phyloP scores from a whole-genome alignment of 2,888 invertebrate genomes.

The Nipponacmea schrenckii region DNA sequence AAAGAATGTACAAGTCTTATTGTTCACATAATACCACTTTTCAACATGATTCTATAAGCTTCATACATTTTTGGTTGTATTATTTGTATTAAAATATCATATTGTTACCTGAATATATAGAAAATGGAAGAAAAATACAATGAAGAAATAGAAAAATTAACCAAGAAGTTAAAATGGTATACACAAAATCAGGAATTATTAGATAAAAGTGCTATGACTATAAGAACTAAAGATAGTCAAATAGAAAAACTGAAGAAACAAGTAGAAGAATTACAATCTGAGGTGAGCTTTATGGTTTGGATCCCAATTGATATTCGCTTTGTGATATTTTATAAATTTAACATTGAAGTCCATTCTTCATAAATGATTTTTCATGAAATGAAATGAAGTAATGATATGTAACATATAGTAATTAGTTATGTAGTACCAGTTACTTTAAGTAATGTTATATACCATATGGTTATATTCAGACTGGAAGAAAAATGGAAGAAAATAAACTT shows the following conservation, averaged over 20 bases:
- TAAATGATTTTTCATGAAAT: too few species aligned
- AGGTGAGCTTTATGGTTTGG: conserved; percentile 44
- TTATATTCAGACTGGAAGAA: conserved; percentile 53
- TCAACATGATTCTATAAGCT: too few species aligned
- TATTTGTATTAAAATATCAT: too few species aligned
- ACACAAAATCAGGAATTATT: conserved; percentile 65
- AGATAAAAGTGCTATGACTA: conserved; percentile 53
- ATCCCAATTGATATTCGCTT: not conserved
- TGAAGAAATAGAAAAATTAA: conserved; percentile 52
- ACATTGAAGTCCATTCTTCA: too few species aligned
- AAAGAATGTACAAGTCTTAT: not conserved
- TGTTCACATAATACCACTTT: too few species aligned
- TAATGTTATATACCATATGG: too few species aligned
- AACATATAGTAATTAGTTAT: too few species aligned
- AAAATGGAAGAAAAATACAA: conserved; percentile 47
- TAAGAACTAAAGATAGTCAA: conserved; percentile 56
- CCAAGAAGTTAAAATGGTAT: conserved; percentile 63
- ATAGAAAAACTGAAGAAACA: conserved; percentile 56
- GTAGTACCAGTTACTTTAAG: too few species aligned
- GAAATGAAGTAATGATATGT: too few species aligned
- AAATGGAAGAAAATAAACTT: conserved; percentile 56
- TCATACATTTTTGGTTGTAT: too few species aligned
- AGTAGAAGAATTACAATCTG: conserved; percentile 56
- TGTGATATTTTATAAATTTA: too few species aligned
- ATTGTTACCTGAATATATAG: conserved; percentile 28